A percentile compares a stretch with the other conserved stretches of the same genome.
phyloP scores from a whole-genome alignment of 2,888 invertebrate genomes.

The Tetrapedia diversipes region DNA sequence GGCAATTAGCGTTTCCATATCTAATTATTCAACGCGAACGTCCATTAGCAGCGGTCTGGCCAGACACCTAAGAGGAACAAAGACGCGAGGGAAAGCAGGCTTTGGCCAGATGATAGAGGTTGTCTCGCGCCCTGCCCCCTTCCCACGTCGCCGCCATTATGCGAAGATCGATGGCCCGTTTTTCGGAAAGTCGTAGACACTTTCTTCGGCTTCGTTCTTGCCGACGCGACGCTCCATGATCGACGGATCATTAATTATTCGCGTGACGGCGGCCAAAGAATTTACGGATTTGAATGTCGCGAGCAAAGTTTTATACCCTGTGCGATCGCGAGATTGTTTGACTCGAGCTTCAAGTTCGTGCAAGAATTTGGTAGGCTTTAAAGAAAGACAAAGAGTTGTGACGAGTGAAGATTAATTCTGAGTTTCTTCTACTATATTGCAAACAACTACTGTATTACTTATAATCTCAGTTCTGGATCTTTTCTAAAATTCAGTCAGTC shows the following conservation, averaged over 20 bases:
- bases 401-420: too few species aligned
- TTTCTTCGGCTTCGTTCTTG: slow-evolving; percentile 35
- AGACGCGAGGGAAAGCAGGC: slow-evolving; percentile 32
- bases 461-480: too few species aligned
- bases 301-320: slow-evolving; percentile 5
- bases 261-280: slow-evolving; percentile 4
- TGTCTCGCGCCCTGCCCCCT: slow-evolving; percentile 10
- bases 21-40: slow-evolving; percentile 70
- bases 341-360: not conserved
- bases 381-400: too few species aligned
- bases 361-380: too few species aligned
- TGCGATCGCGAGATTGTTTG: slow-evolving; percentile 4
- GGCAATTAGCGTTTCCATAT: slow-evolving; percentile 69
- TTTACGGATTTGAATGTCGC: slow-evolving; percentile 18
- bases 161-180: slow-evolving; percentile 47
- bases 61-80: slow-evolving; percentile 29
- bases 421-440: too few species aligned
- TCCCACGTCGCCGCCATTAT: slow-evolving; percentile 33
- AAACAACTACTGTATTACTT: too few species aligned
- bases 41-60: slow-evolving; percentile 53
- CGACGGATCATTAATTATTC: slow-evolving; percentile 43
- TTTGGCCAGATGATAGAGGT: slow-evolving; percentile 22
- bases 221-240: not conserved
- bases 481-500: too few species aligned
- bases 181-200: slow-evolving; percentile 20